A percentile compares a stretch with the other conserved stretches of the same genome.
Conservation (phyloP, 2,797 vertebrate genomes). For the Sus cebifrons region DNA sequence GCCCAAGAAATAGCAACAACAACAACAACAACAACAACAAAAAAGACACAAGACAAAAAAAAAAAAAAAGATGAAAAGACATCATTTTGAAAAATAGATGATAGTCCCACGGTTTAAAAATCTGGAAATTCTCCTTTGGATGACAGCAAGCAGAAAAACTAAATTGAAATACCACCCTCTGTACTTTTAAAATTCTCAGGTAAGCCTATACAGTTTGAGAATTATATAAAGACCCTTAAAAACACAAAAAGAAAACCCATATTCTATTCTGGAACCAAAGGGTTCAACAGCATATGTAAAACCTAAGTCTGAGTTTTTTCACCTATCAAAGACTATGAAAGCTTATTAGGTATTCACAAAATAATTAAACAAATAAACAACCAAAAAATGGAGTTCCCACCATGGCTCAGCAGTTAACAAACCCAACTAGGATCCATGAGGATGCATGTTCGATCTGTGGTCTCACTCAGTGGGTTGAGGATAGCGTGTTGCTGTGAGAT, state of each 20-base stretch:
- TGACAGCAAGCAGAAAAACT: neutral
- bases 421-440: too few species aligned
- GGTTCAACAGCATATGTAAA: neutral
- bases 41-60: too few species aligned
- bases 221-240: neutral
- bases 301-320: neutral
- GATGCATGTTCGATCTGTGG: too few species aligned
- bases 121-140: conserved; percentile 13
- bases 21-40: too few species aligned
- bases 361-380: neutral
- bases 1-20: too few species aligned
- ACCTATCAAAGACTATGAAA: neutral
- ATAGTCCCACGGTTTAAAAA: neutral
- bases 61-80: conserved; percentile 10
- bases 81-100: conserved; percentile 25
- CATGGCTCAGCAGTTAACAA: too few species aligned
- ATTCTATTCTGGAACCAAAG: neutral
- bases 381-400: too few species aligned
- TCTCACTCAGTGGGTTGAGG: too few species aligned
- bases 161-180: neutral
- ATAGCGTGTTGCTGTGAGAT: too few species aligned
- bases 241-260: neutral
- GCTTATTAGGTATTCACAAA: neutral
- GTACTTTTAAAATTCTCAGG: neutral
- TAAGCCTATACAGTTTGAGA: neutral